Evolutionary conservation across 2,113 vertebrate genomes (phyloP).

Genomic region (Sphaerodactylus townsendi): DNA sequence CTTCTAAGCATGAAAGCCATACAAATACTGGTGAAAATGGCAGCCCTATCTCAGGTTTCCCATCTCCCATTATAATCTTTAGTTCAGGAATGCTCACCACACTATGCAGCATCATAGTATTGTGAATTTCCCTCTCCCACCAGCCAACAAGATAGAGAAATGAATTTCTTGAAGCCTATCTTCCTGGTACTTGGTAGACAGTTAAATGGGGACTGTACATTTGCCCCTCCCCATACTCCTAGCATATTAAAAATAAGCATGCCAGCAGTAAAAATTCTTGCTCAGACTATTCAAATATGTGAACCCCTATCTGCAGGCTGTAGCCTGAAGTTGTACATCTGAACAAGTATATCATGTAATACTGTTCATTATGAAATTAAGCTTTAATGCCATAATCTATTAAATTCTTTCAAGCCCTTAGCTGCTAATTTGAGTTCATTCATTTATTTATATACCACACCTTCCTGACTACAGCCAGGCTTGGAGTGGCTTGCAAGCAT

Average conservation of each 20-base stretch:
- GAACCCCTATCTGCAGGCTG: background rate
- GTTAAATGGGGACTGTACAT: background rate
- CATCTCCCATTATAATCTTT: background rate
- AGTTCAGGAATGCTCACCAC: background rate
- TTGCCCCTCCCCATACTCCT: background rate
- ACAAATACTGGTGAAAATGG: background rate
- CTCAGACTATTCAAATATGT: background rate
- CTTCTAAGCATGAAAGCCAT: background rate
- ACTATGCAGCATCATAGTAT: no score
- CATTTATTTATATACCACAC: no score
- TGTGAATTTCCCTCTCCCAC: no score
- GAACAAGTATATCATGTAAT: background rate
- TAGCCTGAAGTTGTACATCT: no score
- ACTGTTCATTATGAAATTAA: background rate
- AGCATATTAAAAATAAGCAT: background rate
- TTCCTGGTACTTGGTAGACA: background rate
- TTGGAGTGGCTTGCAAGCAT: no score
- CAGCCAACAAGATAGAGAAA: background rate
- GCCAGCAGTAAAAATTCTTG: background rate
- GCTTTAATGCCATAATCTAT: background rate
- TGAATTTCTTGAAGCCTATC: background rate
- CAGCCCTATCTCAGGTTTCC: background rate
- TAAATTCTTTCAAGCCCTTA: background rate
- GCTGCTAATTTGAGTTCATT: background rate
- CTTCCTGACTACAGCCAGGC: no score